Evolutionary conservation across 92 coral and sea anemone genomes (phyloP), one percentile per base, ranked within the genome.

Genomic region (Zoanthus solanderi): DNA sequence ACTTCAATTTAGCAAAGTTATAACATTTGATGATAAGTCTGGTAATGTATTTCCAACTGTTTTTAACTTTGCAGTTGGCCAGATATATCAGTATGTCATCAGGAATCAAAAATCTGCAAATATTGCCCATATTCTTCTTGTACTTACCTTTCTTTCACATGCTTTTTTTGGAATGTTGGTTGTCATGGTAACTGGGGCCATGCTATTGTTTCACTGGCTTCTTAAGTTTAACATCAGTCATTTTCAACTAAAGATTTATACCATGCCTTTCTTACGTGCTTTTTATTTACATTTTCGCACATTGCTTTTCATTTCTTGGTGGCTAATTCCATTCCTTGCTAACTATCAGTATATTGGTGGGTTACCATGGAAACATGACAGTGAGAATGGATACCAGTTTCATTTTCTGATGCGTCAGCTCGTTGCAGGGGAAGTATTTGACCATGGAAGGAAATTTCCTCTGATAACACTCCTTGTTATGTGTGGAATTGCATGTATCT

Each of bases 301-400:
- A 13, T 58, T 92, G 9, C 75, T 72, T 3, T 53, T 90, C 37
- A 65, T 89, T 31, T 86, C 86, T 13, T 94, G 96, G 96, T 94
- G 94, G 96, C 48, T 92, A 3, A 16, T 92, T 15, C 96, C 96
- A 0, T 56, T 87, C n/a, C 67, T 94, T 15, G 60, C 47, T 8
- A 92, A 91, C 48, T 76, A 73, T 65, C 87, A 85, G 63, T 94
- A 90, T 63, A 66, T 90, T 0, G 96, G 96, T 9, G 96, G 96
- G 1, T 75, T 94, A 5, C 96, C 96, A 0, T 94, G 96, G 96
- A 94, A 94, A 53, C 71, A 72, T 31, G 96, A 94, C 23, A 90
- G 83, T 60, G 87, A 52, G 69, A 84, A 94, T 29, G 88, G 89
- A 5, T 87, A 89, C 81, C 82, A 72, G 16, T 54, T 90, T 58